Percentiles rank a stretch among this genome's conserved stretches.
These are phyloP conservation scores for Trididemnum nubilum DNA, from an alignment of 23 tunicate species.

Conservation along the genomic window DNA sequence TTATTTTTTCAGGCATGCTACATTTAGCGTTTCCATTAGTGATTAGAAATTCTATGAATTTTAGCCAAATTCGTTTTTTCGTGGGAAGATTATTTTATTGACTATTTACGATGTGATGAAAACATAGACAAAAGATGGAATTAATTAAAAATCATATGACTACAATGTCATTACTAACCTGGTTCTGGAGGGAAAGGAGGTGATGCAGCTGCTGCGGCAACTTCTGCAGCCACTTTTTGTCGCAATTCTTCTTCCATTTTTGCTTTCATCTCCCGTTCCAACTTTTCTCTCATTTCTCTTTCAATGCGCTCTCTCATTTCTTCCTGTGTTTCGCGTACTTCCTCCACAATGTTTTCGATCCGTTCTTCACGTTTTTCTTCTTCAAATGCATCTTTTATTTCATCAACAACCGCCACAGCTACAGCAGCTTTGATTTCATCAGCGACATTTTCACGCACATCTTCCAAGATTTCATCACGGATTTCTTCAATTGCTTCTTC, in stretches of 20 bases:
- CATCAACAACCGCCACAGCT: constrained; percentile 40
- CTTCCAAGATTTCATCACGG: constrained; percentile 40
- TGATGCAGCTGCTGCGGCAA: neutral
- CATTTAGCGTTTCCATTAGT: no score
- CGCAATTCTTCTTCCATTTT: constrained; percentile 13
- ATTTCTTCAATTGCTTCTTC: constrained; percentile 27
- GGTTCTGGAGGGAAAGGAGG: neutral
- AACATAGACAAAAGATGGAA: no score
- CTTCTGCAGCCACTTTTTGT: neutral
- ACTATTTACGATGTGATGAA: no score
- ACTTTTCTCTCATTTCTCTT: constrained; percentile 36
- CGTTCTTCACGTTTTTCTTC: constrained; percentile 31
- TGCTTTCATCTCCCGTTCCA: constrained; percentile 25
- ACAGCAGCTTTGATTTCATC: constrained; percentile 29
- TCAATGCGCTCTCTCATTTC: constrained; percentile 40
- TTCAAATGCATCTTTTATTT: constrained; percentile 48
- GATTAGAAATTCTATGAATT: no score
- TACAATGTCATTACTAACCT: neutral
- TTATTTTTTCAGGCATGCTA: no score
- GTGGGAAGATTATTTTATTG: no score
- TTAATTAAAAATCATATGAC: no score
- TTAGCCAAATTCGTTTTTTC: no score
- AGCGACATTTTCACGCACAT: constrained; percentile 15
- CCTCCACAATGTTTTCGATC: constrained; percentile 4
- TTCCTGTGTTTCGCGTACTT: constrained; percentile 19